Evolutionary conservation across 2,888 invertebrate genomes (phyloP).

Genomic region (Hipparchia semele): DNA sequence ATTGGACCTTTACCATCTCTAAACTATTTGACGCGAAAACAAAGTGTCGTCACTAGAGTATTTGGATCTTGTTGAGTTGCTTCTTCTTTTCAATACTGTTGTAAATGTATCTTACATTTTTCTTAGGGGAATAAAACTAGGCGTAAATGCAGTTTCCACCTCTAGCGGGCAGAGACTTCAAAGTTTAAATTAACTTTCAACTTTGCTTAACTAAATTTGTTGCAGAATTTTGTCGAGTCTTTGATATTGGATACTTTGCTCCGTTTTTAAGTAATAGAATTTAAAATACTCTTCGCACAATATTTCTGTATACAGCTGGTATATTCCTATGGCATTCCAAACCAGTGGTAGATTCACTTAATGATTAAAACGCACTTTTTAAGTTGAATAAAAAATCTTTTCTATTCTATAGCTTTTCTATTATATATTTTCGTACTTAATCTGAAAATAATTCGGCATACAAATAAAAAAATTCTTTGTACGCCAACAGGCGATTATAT

Average conservation of each 20-base stretch:
- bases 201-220: background rate
- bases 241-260: background rate
- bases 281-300: no score
- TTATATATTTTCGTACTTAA: no score
- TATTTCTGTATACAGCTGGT: no score
- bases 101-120: constrained; percentile 4
- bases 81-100: constrained; percentile 11
- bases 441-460: no score
- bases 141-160: constrained; percentile 6
- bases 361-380: no score
- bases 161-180: background rate
- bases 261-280: background rate
- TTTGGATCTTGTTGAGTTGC: background rate
- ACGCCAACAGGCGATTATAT: no score
- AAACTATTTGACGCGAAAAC: background rate
- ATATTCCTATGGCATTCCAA: no score
- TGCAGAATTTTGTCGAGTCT: background rate
- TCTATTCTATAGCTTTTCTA: no score
- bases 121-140: constrained; percentile 6
- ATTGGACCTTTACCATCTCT: no score
- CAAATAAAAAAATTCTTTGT: no score
- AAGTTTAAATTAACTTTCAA: background rate
- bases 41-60: background rate
- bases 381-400: no score
- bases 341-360: no score